Conservation (phyloP, 2,113 vertebrate genomes). For the Nothoprocta pentlandii region DNA sequence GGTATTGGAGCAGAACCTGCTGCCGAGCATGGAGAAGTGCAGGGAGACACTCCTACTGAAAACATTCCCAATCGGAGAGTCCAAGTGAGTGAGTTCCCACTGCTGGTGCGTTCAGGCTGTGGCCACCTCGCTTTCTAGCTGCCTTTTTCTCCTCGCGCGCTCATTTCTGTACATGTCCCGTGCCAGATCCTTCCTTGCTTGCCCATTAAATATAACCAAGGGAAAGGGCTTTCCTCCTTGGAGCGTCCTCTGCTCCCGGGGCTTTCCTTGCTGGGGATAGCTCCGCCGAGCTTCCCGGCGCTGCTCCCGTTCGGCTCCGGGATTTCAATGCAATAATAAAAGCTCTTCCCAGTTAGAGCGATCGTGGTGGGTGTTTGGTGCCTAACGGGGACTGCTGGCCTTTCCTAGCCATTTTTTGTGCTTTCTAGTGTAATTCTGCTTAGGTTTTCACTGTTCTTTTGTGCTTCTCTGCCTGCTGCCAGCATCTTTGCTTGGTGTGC, state of each 20-base stretch:
- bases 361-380: not conserved
- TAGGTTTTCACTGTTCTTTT: not conserved
- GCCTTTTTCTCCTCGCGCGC: not conserved
- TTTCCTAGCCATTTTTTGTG: not conserved
- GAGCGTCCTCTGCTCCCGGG: not conserved
- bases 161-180: not conserved
- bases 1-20: not conserved
- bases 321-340: not conserved
- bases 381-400: not conserved
- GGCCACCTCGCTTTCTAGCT: not conserved
- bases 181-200: not conserved
- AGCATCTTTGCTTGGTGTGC: not conserved
- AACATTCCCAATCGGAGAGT: rapidly evolving
- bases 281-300: not conserved
- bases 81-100: rapidly evolving
- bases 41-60: rapidly evolving
- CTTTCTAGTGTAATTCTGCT: not conserved
- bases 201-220: not conserved
- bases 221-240: not conserved
- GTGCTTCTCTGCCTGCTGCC: not conserved
- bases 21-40: rapidly evolving
- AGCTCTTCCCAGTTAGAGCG: not conserved
- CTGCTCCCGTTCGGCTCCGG: not conserved
- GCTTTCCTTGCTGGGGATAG: not conserved
- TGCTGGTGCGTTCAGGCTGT: not conserved